These are phyloP conservation scores for Drosophila kurseongensis DNA, from an alignment of 1,140 invertebrate genomes.

Conservation along the genomic window DNA sequence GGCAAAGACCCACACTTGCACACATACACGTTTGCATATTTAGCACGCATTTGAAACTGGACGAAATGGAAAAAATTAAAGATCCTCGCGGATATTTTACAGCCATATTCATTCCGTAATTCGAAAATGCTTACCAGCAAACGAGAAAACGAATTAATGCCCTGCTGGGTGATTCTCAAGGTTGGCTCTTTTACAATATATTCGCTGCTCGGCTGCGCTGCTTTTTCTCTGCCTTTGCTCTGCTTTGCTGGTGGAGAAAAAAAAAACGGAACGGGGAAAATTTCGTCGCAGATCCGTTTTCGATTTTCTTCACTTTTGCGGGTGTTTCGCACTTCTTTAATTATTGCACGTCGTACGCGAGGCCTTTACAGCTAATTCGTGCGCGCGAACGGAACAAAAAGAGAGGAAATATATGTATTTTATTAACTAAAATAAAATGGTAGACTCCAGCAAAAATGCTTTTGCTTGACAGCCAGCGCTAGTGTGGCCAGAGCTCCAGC, in stretches of 20 bases:
- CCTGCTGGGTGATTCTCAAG: constrained; percentile 76
- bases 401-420: constrained; percentile 70
- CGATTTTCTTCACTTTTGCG: constrained; percentile 13
- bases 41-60: constrained; percentile 58
- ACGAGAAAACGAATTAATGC: constrained; percentile 63
- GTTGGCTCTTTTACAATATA: constrained; percentile 73
- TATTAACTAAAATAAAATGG: constrained; percentile 82
- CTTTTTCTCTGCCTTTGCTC: constrained; percentile 23
- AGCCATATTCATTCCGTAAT: background rate
- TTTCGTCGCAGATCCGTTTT: constrained; percentile 51
- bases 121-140: constrained; percentile 63
- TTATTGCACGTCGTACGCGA: constrained; percentile 35
- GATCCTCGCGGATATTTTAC: constrained; percentile 26
- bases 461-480: constrained; percentile 42
- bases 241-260: constrained; percentile 59
- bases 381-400: constrained; percentile 70
- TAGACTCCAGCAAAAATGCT: constrained; percentile 71
- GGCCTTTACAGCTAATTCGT: constrained; percentile 48
- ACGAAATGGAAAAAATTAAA: constrained; percentile 30
- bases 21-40: constrained; percentile 44
- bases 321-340: background rate
- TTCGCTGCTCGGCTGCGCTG: constrained; percentile 13
- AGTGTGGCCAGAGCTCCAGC: constrained; percentile 14
- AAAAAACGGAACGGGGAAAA: constrained; percentile 62
- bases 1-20: constrained; percentile 9